These are phyloP conservation scores for Bradypodion pumilum DNA, from an alignment of 2,797 vertebrate species.

Conservation along the genomic window DNA sequence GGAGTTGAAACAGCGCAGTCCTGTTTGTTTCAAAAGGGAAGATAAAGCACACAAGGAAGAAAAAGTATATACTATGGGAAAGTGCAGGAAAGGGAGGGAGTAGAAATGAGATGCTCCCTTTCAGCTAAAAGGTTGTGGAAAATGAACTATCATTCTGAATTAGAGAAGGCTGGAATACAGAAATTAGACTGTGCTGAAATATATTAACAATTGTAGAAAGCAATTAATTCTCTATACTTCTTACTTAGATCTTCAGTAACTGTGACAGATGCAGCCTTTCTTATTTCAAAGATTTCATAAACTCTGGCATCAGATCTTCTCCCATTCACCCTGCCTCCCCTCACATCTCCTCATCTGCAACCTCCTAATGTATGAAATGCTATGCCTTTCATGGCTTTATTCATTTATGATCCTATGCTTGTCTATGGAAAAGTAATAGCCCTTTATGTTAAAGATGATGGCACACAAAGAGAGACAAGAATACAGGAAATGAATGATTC, in stretches of 20 bases:
- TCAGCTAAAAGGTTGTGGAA: conserved; percentile 30
- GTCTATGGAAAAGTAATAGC: neutral
- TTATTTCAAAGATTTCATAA: conserved; percentile 9
- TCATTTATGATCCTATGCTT: neutral
- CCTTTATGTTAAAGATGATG: too few species aligned
- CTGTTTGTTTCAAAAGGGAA: conserved; percentile 24
- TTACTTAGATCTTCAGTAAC: neutral
- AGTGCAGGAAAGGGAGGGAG: neutral
- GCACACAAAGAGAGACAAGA: too few species aligned
- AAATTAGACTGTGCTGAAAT: conserved; percentile 10
- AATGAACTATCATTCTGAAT: conserved; percentile 41
- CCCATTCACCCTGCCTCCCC: neutral
- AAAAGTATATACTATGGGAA: conserved; percentile 36
- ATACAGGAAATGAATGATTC: too few species aligned
- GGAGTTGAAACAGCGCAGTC: conserved; percentile 43
- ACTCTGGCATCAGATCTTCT: neutral
- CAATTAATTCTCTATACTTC: neutral
- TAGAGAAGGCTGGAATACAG: conserved; percentile 15
- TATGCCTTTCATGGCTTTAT: neutral
- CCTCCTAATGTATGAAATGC: neutral
- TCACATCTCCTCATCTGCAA: neutral
- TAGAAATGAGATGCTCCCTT: neutral
- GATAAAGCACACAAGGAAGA: conserved; percentile 42
- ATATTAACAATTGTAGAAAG: conserved; percentile 19
- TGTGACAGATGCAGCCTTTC: neutral